A percentile compares a stretch with the other conserved stretches of the same genome.
Conservation (phyloP, 2,797 vertebrate genomes). For the Propithecus deckenii region DNA sequence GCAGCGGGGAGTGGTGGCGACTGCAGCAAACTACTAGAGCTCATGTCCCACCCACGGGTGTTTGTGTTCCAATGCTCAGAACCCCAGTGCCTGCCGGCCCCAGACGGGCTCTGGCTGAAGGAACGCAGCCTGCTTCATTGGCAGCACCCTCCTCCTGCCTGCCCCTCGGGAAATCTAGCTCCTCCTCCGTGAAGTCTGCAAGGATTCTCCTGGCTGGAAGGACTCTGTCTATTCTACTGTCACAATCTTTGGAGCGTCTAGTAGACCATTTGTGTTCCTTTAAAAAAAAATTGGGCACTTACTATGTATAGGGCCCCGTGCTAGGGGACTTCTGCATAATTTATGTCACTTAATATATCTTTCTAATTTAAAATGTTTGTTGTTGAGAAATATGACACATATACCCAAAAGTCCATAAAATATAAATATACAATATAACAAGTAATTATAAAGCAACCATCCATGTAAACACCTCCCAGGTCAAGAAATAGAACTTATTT, state of each 20-base stretch:
- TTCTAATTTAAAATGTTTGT: neutral
- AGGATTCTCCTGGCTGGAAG: neutral
- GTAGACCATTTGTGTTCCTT: neutral
- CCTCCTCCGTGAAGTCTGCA: neutral
- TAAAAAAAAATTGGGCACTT: neutral
- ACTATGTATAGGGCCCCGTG: accelerated
- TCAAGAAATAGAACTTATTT: neutral
- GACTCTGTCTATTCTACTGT: neutral
- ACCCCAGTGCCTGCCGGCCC: neutral
- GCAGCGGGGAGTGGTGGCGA: neutral
- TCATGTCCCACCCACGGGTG: neutral
- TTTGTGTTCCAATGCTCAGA: neutral
- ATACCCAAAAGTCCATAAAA: neutral
- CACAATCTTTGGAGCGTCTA: neutral
- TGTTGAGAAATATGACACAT: neutral
- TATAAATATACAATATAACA: neutral
- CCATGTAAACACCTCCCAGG: neutral
- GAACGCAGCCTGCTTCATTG: neutral
- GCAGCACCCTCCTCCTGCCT: neutral
- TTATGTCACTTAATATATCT: neutral
- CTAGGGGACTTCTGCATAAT: neutral
- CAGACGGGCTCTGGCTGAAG: neutral
- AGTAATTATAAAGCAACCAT: neutral
- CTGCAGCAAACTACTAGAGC: neutral
- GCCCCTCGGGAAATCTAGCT: neutral